These are phyloP conservation scores for Hypolimnas misippus DNA, from an alignment of 2,888 invertebrate genomes.

Conservation along the genomic window DNA sequence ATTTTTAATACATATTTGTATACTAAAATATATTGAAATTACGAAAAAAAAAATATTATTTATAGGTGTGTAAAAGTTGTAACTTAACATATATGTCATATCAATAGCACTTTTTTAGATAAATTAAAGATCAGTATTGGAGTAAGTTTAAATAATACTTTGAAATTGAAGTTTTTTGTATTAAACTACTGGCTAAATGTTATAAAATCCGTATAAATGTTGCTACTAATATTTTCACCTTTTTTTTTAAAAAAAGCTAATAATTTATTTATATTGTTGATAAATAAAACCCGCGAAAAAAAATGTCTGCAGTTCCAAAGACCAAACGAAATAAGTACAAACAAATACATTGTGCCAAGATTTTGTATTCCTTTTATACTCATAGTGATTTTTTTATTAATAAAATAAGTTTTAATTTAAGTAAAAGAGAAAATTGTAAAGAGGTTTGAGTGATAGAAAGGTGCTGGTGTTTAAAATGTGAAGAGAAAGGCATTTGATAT, in stretches of 20 bases:
- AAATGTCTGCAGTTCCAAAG: slow-evolving; percentile 21
- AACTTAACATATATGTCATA: not conserved
- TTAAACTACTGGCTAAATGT: not conserved
- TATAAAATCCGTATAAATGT: not conserved
- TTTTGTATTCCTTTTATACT: slow-evolving; percentile 36
- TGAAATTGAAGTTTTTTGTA: too few relatives aligned
- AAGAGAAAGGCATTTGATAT: slow-evolving; percentile 30
- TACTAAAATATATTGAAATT: not conserved
- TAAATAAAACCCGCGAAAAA: not conserved
- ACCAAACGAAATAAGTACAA: slow-evolving; percentile 40
- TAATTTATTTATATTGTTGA: slow-evolving; percentile 5
- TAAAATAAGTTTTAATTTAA: slow-evolving; percentile 28
- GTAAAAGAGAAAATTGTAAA: not conserved
- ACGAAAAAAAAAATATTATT: not conserved
- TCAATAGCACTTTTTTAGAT: not conserved
- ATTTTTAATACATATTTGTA: not conserved
- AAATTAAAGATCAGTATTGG: too few relatives aligned
- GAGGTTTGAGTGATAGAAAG: slow-evolving; percentile 45
- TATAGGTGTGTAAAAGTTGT: not conserved
- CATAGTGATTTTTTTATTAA: slow-evolving; percentile 22
- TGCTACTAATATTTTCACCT: not conserved
- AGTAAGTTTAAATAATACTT: too few relatives aligned
- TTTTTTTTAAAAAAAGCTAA: not conserved
- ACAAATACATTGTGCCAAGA: slow-evolving; percentile 42
- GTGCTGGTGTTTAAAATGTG: slow-evolving; percentile 47